Evolutionary conservation across 2,113 vertebrate genomes (phyloP).

Genomic region (Pollachius pollachius): DNA sequence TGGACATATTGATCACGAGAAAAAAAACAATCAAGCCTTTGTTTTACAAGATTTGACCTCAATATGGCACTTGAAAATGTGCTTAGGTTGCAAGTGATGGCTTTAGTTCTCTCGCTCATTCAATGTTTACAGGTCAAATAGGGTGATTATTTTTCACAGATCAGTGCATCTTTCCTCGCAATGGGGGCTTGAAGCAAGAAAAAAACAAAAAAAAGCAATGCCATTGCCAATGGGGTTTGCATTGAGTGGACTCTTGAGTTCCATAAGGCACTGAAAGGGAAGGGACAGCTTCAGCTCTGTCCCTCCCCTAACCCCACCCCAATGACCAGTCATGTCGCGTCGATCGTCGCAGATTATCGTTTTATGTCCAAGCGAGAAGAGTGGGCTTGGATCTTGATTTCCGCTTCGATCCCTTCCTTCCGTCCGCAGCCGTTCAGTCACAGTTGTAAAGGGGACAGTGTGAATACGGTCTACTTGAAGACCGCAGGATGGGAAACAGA

Average conservation of each 20-base stretch:
- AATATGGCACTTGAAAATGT: conserved; percentile 78
- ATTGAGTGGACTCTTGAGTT: conserved; percentile 95
- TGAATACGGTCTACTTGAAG: conserved; percentile 50
- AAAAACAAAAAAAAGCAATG: conserved; percentile 82
- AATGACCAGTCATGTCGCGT: conserved; percentile 91
- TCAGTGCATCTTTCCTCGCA: conserved; percentile 72
- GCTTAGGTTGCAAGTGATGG: conserved; percentile 97
- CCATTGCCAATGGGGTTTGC: conserved; percentile 94
- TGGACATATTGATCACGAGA: conserved; percentile 51
- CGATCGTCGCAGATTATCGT: conserved; percentile 82
- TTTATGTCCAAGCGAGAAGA: conserved; percentile 76
- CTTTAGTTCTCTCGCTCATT: conserved; percentile 85
- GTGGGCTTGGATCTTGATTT: conserved; percentile 70
- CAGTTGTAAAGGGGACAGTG: conserved; percentile 59
- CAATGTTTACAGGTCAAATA: conserved; percentile 54
- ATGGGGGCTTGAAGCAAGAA: conserved; percentile 46
- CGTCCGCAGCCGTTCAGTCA: conserved; percentile 77
- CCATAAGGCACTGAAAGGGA: conserved; percentile 99
- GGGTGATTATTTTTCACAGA: conserved; percentile 58
- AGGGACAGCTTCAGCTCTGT: conserved; percentile 77
- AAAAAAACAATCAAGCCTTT: conserved; percentile 64
- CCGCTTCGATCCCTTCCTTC: conserved; percentile 75
- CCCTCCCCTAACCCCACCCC: conserved; percentile 64
- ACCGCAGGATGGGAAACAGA: conserved; percentile 18
- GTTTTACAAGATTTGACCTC: conserved; percentile 55